A percentile compares a stretch with the other conserved stretches of the same genome.
Conservation (phyloP, 2,797 vertebrate genomes). For the Malurus leucopterus region DNA sequence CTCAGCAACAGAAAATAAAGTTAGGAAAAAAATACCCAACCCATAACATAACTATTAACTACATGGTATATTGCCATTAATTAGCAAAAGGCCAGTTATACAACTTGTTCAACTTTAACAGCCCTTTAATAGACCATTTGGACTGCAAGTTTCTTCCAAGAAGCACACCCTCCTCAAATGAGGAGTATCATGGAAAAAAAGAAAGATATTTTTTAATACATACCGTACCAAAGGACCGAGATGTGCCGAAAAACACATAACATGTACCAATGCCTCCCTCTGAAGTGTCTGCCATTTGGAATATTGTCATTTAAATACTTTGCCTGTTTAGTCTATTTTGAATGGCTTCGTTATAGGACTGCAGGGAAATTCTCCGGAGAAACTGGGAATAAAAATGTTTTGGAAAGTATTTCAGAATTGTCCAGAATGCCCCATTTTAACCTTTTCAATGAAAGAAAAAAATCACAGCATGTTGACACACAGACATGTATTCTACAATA, state of each 20-base stretch:
- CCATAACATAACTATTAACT: background rate
- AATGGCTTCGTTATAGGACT: slow-evolving; percentile 23
- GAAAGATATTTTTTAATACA: background rate
- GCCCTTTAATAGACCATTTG: background rate
- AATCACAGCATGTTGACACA: background rate
- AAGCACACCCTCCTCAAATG: background rate
- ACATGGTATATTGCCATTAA: background rate
- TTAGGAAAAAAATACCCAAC: background rate
- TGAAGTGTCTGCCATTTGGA: slow-evolving; percentile 43
- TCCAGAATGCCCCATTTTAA: background rate
- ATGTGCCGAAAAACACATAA: slow-evolving; percentile 30
- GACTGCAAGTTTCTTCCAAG: background rate
- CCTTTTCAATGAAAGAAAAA: background rate
- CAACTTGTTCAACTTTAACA: background rate
- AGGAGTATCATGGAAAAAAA: background rate
- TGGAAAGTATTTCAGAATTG: slow-evolving; percentile 3
- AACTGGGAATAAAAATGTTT: background rate
- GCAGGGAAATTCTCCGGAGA: background rate
- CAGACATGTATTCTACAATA: background rate
- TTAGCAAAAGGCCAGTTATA: background rate
- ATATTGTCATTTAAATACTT: slow-evolving; percentile 45
- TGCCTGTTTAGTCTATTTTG: slow-evolving; percentile 16
- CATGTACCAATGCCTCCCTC: background rate
- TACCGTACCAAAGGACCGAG: background rate
- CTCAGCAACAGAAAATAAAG: background rate